These are phyloP conservation scores for Nebria ingens DNA, from an alignment of 1,140 invertebrate species.

Conservation along the genomic window DNA sequence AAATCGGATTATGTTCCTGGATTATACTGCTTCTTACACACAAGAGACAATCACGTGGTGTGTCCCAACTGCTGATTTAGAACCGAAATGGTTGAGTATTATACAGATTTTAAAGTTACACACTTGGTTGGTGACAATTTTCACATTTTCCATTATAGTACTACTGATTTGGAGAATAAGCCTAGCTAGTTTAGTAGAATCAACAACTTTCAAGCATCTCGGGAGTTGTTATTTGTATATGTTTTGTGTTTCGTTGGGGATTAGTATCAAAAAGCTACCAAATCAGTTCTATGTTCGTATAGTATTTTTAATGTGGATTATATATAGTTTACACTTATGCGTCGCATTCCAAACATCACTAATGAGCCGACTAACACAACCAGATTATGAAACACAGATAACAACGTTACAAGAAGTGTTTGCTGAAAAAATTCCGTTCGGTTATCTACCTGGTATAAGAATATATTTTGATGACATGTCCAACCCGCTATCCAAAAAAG, in stretches of 20 bases:
- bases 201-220: conserved; percentile 13
- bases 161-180: conserved; percentile 11
- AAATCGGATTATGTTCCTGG: conserved; percentile 12
- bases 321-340: conserved; percentile 16
- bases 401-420: conserved; percentile 17
- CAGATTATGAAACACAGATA: conserved; percentile 16
- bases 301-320: conserved; percentile 18
- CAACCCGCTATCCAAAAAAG: not conserved
- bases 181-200: conserved; percentile 3
- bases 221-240: conserved; percentile 11
- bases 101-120: conserved; percentile 10
- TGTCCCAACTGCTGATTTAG: conserved; percentile 14
- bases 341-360: conserved; percentile 16
- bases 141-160: conserved; percentile 12
- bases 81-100: conserved; percentile 13
- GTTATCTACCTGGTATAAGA: not conserved
- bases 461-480: not conserved
- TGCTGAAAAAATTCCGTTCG: conserved; percentile 10
- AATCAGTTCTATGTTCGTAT: conserved; percentile 13
- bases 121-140: conserved; percentile 11
- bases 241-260: conserved; percentile 12
- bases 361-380: conserved; percentile 16
- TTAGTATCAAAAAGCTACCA: conserved; percentile 12
- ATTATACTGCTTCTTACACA: conserved; percentile 14
- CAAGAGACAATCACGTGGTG: conserved; percentile 18